phyloP scores from a whole-genome alignment of 2,797 vertebrate species.

The Gymnothorax reevesii region DNA sequence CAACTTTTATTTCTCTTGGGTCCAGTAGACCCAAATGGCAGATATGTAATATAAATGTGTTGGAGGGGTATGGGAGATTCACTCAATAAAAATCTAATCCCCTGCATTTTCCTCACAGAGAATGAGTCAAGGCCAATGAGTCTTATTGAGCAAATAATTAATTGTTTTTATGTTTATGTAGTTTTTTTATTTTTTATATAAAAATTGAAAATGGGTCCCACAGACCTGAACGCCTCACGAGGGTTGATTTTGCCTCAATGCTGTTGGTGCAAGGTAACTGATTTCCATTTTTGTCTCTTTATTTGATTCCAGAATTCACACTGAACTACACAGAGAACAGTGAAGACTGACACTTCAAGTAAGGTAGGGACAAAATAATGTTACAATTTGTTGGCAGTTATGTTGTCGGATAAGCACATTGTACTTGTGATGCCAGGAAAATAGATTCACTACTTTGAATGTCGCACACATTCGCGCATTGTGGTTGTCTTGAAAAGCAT shows the following conservation, averaged over 20 bases:
- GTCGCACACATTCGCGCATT: background rate
- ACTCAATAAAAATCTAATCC: too few species aligned
- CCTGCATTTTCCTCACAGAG: too few species aligned
- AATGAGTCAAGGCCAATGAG: too few species aligned
- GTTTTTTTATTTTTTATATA: too few species aligned
- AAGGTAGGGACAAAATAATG: constrained; percentile 53
- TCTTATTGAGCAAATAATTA: too few species aligned
- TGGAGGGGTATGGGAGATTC: too few species aligned
- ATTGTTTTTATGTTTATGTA: too few species aligned
- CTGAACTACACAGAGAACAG: constrained; percentile 39
- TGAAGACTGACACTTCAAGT: constrained; percentile 38
- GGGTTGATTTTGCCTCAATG: constrained; percentile 1
- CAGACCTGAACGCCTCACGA: too few species aligned
- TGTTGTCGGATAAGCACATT: background rate
- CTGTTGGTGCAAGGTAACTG: constrained; percentile 42
- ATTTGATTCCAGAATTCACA: constrained; percentile 53
- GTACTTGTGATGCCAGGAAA: background rate
- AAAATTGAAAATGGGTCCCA: too few species aligned
- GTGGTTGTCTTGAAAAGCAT: background rate
- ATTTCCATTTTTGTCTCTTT: constrained; percentile 48
- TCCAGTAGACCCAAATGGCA: too few species aligned
- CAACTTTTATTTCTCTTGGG: too few species aligned
- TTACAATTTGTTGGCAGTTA: background rate
- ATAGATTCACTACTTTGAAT: background rate
- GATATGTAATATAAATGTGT: too few species aligned